Base-by-base conservation (phyloP, 2,888 invertebrate genomes). In the Aphidoletes aphidimyza region DNA sequence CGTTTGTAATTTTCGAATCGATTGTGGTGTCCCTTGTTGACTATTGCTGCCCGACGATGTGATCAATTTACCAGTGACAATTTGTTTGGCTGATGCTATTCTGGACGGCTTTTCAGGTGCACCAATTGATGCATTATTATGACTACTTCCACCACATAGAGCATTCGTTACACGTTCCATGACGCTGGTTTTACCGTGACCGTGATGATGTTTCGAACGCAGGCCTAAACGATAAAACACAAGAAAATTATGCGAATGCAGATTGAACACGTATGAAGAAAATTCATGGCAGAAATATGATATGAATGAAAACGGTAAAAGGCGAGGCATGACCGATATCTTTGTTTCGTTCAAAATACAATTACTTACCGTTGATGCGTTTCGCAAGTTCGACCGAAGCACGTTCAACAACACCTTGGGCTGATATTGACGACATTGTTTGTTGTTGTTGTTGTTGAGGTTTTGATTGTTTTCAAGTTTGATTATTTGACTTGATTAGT, bases 351-450 rank as follows among this genome's bases (percentile, higher is more conserved):
- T 26, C n/a, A 54, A 11, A 26, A 54, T 26, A 19, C 54, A 42
- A n/a, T n/a, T n/a, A 54, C 69, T 69, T 69, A 86, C 96, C 96
- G 88, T 95, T 96, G 91, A 97, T 96, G 88, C 96, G 93, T 89
- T 96, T 96, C 87, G 96, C 95, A 86, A 97, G 92, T 91, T 97
- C 96, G 86, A 96, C 96, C 87, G 96, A 96, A 88, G 96, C 96
- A 88, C 96, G 93, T 92, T 97, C 96, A 90, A 97, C 96, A 89
- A 96, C 96, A 88, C 96, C 96, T 91, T 96, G 96, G 88, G 95
- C 95, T 87, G 95, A 95, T 91, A 95, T 95, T 88, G 95, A 95
- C 89, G 95, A 95, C 95, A 95, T 95, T 84, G 69, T 69, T 9
- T 69, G 8, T 69, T 69, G 69, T 30, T 14, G 69, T 14, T 17